Evolutionary conservation across 2,113 vertebrate genomes (phyloP), one percentile per base, ranked within the genome.

Genomic region (Zeus faber): DNA sequence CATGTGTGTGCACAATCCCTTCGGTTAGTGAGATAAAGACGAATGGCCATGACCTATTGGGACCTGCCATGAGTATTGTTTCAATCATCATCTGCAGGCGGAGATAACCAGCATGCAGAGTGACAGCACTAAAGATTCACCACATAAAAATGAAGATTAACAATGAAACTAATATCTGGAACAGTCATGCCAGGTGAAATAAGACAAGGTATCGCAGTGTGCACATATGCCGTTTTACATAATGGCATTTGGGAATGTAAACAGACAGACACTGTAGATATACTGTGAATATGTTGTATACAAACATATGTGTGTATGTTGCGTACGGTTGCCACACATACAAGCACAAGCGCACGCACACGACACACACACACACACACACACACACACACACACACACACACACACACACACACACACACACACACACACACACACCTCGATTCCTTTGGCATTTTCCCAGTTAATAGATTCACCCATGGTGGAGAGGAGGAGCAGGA

Each of bases 41-140:
- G 2, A 31, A 66, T 31, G 52, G n/a, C 27, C 43, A 25, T 8
- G 11, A 35, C 56, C 5, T 43, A 47, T 61, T n/a, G 33, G 53
- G n/a, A 68, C 35, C 52, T 29, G n/a, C 49, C 46, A 31, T 31
- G 23, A 25, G 6, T 55, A 63, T 83, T 80, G 77, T 81, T 24
- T 49, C 41, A 35, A 16, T 52, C 51, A n/a, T n/a, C 67, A 37
- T 49, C 65, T 84, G 80, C 62, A 65, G 31, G 46, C 51, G 44
- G 60, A 77, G 77, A 83, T 82, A 85, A 67, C 65, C 41, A 35
- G n/a, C 51, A 45, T 21, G 14, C 37, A 47, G 1, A 22, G 0
- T 6, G 21, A 11, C 18, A n/a, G 27, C 3, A n/a, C 21, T 13
- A 20, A 16, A 17, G 49, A 49, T 25, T 14, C 25, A 43, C 25